These are phyloP conservation scores for Ictidomys tridecemlineatus DNA, from an alignment of 2,113 vertebrate genomes.

Conservation along the genomic window DNA sequence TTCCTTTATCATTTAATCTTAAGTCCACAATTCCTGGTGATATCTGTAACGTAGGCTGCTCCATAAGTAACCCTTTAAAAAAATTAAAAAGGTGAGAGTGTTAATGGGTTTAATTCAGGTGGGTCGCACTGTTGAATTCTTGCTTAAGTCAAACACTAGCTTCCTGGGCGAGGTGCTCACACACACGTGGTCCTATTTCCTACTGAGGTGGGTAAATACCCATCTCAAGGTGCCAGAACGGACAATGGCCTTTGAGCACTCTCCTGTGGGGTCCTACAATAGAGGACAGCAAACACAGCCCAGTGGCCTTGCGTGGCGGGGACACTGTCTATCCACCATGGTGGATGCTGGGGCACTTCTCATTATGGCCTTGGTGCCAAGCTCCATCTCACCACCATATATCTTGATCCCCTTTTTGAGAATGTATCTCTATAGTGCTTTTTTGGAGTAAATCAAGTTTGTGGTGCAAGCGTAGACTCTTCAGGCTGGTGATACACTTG, in stretches of 20 bases:
- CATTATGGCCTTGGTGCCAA: neutral
- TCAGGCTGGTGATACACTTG: neutral
- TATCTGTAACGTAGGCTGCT: neutral
- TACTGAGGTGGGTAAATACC: neutral
- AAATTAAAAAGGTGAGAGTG: neutral
- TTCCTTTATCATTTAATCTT: slow-evolving; percentile 77
- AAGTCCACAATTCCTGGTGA: slow-evolving; percentile 60
- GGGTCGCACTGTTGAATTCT: neutral
- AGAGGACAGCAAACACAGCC: neutral
- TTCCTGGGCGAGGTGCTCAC: neutral
- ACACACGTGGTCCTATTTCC: neutral
- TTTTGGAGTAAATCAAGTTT: neutral
- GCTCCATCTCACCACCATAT: accelerated
- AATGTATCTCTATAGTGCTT: neutral
- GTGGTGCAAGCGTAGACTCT: neutral
- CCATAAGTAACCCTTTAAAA: neutral
- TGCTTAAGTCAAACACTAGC: neutral
- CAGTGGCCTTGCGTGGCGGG: accelerated
- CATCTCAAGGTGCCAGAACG: neutral
- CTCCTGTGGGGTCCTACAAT: neutral
- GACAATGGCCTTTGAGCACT: too few relatives aligned
- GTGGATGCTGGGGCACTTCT: accelerated
- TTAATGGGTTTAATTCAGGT: neutral
- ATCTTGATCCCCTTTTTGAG: neutral
- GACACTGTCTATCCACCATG: too few relatives aligned